Evolutionary conservation across 2,113 vertebrate species (phyloP).

Genomic region (Pantherophis guttatus): DNA sequence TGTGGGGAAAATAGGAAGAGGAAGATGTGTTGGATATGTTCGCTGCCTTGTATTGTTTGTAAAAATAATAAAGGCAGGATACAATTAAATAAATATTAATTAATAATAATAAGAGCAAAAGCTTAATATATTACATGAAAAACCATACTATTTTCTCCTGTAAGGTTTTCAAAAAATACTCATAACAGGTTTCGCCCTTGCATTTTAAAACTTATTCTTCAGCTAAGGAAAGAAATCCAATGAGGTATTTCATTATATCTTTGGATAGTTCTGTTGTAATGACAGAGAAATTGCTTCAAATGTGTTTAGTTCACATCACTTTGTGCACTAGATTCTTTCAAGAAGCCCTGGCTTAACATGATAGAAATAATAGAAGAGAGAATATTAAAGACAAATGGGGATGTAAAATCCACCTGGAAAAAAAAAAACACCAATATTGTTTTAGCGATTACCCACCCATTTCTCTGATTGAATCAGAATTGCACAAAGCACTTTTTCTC

Average conservation of each 20-base stretch:
- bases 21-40: not conserved
- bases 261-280: constrained; percentile 46
- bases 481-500: not conserved
- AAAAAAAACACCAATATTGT: not conserved
- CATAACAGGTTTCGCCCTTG: not conserved
- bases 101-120: not conserved
- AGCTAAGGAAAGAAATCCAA: constrained; percentile 27
- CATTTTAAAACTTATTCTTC: constrained; percentile 13
- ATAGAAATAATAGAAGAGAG: constrained; percentile 5
- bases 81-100: not conserved
- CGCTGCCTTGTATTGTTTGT: not conserved
- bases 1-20: not conserved
- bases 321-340: constrained; percentile 20
- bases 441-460: constrained; percentile 36
- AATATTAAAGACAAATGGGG: constrained; percentile 37
- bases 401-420: constrained; percentile 4
- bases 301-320: constrained; percentile 12
- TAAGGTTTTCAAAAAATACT: not conserved
- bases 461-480: constrained; percentile 9
- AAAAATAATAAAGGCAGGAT: not conserved
- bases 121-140: not conserved
- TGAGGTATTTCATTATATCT: constrained; percentile 20
- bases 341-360: constrained; percentile 20
- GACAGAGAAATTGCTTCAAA: constrained; percentile 25
- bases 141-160: not conserved